Percentiles rank a stretch among this genome's conserved stretches.
These are phyloP conservation scores for Adoxophyes honmai DNA, from an alignment of 1,140 invertebrate genomes.

Conservation along the genomic window DNA sequence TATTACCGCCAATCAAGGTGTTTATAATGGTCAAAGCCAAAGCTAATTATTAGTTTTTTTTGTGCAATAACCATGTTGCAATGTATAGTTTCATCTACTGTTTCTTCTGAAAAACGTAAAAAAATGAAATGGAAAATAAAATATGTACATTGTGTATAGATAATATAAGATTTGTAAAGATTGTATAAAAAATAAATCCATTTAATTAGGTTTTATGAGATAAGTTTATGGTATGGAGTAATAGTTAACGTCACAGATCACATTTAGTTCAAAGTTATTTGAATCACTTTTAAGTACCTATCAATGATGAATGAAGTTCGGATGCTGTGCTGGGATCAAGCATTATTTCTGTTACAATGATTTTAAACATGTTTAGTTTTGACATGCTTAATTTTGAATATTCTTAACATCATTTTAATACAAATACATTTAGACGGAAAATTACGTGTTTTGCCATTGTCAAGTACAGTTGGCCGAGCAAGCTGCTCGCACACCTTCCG, in stretches of 20 bases:
- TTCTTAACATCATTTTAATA: too few relatives aligned
- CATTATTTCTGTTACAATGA: too few relatives aligned
- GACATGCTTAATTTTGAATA: too few relatives aligned
- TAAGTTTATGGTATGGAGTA: conserved; percentile 31
- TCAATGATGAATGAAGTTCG: too few relatives aligned
- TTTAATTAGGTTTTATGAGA: conserved; percentile 17
- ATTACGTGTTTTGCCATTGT: too few relatives aligned
- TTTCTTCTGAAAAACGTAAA: conserved; percentile 41
- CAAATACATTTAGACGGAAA: too few relatives aligned
- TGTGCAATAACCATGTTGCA: conserved; percentile 73
- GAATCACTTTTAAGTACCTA: background rate
- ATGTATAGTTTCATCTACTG: conserved; percentile 56
- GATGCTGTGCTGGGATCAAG: too few relatives aligned
- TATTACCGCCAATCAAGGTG: conserved; percentile 30
- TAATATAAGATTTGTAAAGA: conserved; percentile 54
- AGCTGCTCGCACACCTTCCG: too few relatives aligned
- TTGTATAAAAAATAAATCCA: conserved; percentile 37
- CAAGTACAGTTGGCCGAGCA: too few relatives aligned
- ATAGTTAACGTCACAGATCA: conserved; percentile 54
- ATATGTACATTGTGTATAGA: conserved; percentile 66
- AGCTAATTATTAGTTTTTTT: conserved; percentile 69
- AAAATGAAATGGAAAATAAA: conserved; percentile 41
- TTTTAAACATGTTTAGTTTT: too few relatives aligned
- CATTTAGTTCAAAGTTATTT: conserved; percentile 13
- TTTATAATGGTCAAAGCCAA: conserved; percentile 70